Conservation (phyloP, 2,113 vertebrate genomes). For the Strix aluco region DNA sequence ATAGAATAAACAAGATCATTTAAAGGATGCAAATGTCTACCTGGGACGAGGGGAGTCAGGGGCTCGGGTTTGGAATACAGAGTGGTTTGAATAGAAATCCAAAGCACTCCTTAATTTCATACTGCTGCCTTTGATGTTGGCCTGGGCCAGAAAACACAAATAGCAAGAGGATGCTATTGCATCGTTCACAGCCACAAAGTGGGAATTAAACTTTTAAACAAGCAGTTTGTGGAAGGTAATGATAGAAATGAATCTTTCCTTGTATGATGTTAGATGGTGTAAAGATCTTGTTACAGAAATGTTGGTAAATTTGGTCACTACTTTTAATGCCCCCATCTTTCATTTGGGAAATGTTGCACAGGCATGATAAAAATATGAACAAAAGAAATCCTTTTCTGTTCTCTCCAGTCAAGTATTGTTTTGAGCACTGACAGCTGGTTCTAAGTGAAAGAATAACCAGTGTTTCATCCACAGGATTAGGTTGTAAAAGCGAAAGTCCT, state of each 20-base stretch:
- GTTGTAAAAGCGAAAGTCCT: neutral
- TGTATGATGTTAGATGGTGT: neutral
- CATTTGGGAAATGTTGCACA: neutral
- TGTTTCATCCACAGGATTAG: neutral
- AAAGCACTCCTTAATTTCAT: neutral
- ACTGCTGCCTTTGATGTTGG: neutral
- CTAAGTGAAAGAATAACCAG: neutral
- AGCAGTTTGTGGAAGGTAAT: neutral
- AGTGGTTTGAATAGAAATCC: conserved; percentile 29
- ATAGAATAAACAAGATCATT: conserved; percentile 77
- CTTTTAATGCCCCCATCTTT: neutral
- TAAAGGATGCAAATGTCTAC: conserved; percentile 73
- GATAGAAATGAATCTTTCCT: neutral
- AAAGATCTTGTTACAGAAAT: neutral
- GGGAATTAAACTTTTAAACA: conserved; percentile 1
- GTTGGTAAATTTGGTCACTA: neutral
- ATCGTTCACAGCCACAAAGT: neutral
- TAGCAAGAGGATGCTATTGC: neutral
- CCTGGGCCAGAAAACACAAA: neutral
- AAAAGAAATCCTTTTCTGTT: neutral
- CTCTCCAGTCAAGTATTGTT: neutral
- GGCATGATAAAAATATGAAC: neutral
- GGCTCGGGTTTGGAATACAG: neutral
- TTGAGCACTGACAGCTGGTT: neutral
- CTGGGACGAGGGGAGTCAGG: conserved; percentile 41